These are phyloP conservation scores for Coracias cyanogaster DNA, from an alignment of 2,797 vertebrate genomes.

Conservation along the genomic window DNA sequence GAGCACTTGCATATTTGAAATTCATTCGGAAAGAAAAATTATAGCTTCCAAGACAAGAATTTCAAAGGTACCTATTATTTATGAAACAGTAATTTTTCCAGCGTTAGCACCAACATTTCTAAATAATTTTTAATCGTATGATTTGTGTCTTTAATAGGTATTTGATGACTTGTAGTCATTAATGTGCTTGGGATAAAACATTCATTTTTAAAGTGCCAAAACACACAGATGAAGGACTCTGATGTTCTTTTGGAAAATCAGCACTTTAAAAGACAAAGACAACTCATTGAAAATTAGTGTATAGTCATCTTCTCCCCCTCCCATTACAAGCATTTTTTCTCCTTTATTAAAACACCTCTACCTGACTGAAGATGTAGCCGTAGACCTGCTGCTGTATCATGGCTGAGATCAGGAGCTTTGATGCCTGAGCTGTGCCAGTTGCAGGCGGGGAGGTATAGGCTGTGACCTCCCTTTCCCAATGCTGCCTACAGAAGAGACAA, in stretches of 20 bases:
- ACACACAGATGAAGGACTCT: not conserved
- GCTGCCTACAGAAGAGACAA: not conserved
- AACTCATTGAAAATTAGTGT: not conserved
- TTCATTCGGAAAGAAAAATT: conserved; percentile 31
- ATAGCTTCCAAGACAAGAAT: not conserved
- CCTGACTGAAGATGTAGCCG: not conserved
- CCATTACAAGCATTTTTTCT: not conserved
- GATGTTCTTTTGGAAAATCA: not conserved
- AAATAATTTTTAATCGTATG: not conserved
- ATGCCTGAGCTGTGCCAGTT: not conserved
- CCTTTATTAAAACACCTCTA: not conserved
- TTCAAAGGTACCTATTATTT: conserved; percentile 10
- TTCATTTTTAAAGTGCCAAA: not conserved
- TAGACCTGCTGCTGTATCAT: not conserved
- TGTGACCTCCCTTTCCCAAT: not conserved
- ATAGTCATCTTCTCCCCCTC: not conserved
- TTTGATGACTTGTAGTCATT: not conserved
- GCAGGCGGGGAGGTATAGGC: not conserved
- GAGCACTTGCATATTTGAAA: not conserved
- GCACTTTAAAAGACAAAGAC: not conserved
- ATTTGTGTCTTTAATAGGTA: not conserved
- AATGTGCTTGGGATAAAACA: not conserved
- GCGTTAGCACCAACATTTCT: not conserved
- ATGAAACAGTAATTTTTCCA: not conserved
- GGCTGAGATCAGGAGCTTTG: not conserved